These are phyloP conservation scores for Diachasmimorpha longicaudata DNA, from an alignment of 1,140 invertebrate species.

Conservation along the genomic window DNA sequence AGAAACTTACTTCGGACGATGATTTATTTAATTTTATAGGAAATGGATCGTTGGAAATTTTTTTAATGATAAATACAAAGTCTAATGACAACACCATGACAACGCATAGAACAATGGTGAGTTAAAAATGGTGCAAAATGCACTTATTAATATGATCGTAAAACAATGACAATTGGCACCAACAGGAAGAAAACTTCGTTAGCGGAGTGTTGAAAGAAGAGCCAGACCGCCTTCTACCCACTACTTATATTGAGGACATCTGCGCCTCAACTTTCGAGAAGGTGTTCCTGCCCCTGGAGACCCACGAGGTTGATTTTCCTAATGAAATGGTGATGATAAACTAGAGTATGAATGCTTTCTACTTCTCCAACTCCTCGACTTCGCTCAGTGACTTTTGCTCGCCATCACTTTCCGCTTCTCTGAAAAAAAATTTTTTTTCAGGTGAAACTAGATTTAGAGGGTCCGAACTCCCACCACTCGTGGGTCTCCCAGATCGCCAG, in stretches of 20 bases:
- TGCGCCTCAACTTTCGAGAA: conserved; percentile 57
- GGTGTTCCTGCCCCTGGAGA: conserved; percentile 57
- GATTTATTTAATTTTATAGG: neutral
- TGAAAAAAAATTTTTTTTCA: conserved; percentile 28
- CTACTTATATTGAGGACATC: conserved; percentile 59
- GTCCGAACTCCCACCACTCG: conserved; percentile 50
- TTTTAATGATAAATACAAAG: neutral
- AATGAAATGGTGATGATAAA: conserved; percentile 55
- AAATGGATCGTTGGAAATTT: neutral
- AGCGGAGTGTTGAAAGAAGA: conserved; percentile 56
- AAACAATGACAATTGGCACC: conserved; percentile 11
- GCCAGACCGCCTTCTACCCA: conserved; percentile 50
- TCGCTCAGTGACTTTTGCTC: neutral
- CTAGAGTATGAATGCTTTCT: conserved; percentile 9
- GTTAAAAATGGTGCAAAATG: neutral
- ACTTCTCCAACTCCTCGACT: neutral
- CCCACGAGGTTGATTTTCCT: conserved; percentile 56
- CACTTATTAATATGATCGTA: neutral
- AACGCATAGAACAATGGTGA: neutral
- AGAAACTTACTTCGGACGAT: neutral
- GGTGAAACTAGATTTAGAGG: conserved; percentile 58
- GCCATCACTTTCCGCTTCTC: neutral
- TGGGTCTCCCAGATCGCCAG: conserved; percentile 51
- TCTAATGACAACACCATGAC: neutral
- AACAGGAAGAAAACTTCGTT: conserved; percentile 57